phyloP scores from a whole-genome alignment of 1,140 invertebrate species.

The Ylistrum balloti region DNA sequence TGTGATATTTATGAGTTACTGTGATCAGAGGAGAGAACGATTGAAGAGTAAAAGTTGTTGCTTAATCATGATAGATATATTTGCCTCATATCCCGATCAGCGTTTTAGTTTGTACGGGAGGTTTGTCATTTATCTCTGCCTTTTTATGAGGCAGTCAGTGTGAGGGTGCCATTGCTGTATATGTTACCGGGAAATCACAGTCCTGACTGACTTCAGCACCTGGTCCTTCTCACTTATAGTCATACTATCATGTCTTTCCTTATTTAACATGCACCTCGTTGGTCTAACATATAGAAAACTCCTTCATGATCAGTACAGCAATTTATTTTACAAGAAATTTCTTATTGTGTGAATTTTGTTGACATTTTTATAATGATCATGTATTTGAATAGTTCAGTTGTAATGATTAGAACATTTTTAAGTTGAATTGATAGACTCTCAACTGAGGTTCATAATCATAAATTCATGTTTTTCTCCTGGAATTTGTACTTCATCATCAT shows the following conservation, averaged over 20 bases:
- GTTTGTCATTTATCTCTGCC: background rate
- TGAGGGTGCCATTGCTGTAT: background rate
- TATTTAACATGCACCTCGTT: background rate
- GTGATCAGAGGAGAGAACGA: background rate
- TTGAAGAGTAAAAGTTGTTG: background rate
- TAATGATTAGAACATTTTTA: background rate
- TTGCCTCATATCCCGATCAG: background rate
- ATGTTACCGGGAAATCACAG: no score
- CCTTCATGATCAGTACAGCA: conserved; percentile 18
- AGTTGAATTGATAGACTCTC: background rate
- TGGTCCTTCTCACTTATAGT: background rate
- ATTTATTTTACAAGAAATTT: background rate
- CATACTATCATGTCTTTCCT: conserved; percentile 11
- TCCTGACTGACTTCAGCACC: background rate
- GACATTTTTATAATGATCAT: background rate
- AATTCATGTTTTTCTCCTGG: background rate
- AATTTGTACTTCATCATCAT: background rate
- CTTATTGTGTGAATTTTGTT: conserved; percentile 28
- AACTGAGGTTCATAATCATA: background rate
- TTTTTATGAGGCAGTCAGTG: background rate
- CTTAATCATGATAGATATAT: background rate
- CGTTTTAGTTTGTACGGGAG: background rate
- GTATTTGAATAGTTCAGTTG: background rate
- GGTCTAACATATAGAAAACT: background rate
- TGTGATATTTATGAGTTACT: background rate